A percentile compares a stretch with the other conserved stretches of the same genome.
Conservation (phyloP, 1,140 invertebrate species). For the Doryteuthis pealeii region DNA sequence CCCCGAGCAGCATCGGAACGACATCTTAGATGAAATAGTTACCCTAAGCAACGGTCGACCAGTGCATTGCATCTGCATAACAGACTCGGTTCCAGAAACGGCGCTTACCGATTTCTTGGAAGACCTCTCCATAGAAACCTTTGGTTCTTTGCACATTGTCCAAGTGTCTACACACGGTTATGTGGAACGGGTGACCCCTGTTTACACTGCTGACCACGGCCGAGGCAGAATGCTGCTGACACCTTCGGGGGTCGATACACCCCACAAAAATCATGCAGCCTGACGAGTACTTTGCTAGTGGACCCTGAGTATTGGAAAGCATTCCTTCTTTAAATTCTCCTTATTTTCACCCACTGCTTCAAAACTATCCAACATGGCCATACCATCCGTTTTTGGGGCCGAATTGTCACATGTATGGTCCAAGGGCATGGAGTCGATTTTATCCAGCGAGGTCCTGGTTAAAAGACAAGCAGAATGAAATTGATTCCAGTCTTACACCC, state of each 20-base stretch:
- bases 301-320: constrained; percentile 40
- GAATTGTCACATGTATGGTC: constrained; percentile 3
- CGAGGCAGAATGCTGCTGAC: constrained; percentile 49
- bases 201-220: constrained; percentile 49
- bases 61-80: constrained; percentile 56
- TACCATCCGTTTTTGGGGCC: background rate
- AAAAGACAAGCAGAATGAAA: constrained; percentile 42
- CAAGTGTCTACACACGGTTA: constrained; percentile 49
- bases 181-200: constrained; percentile 54
- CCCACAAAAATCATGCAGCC: constrained; percentile 51
- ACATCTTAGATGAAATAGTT: constrained; percentile 53
- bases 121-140: constrained; percentile 57
- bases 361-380: constrained; percentile 9
- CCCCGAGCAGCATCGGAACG: constrained; percentile 56
- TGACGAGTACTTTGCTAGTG: constrained; percentile 46
- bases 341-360: background rate
- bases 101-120: constrained; percentile 54
- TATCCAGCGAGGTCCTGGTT: constrained; percentile 50
- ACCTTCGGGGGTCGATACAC: constrained; percentile 43
- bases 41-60: constrained; percentile 38
- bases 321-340: constrained; percentile 29
- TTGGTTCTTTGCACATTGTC: constrained; percentile 56
- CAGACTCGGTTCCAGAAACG: constrained; percentile 45
- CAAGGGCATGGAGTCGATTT: constrained; percentile 52
- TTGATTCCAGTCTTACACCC: constrained; percentile 43